Base-by-base conservation (phyloP, 2,113 vertebrate species). In the Barbus barbus region DNA sequence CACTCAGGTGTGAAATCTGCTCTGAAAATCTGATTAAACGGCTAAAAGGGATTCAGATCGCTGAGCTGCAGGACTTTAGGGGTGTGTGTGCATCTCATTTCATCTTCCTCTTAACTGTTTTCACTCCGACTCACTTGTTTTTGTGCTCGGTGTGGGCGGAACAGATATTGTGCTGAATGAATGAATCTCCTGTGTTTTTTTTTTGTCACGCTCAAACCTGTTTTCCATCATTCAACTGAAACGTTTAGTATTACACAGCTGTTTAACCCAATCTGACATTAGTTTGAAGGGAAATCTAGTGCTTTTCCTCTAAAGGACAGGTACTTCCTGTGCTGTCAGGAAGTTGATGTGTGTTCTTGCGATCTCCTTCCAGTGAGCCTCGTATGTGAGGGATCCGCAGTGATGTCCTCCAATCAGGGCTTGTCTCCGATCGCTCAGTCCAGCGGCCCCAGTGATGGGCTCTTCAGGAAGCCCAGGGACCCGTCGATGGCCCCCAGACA, bases 341-440 rank as follows among this genome's bases (percentile, higher is more conserved):
- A 14, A 5, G 48, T 46, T 24, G 51, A 38, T 16, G 24, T 46
- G 44, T 81, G 14, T 76, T 20, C 53, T 18, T 46, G 12, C 69
- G 5, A n/a, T 41, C 28, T 88, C 16, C 90, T 78, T 89, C 77
- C 89, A 71, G 90, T 93, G 91, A 93, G 95, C 94, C 94, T 92
- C 92, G 5, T 92, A 84, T 88, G 93, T 91, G 94, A 95, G 92
- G 93, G 90, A 89, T 93, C 93, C 93, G 87, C 96, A 96, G 96
- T 93, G 95, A 99, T 99, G 98, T 97, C 97, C 91, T 97, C 97
- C 86, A 96, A 96, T 91, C 96, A 96, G 94, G 93, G 95, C 92
- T 97, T 97, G 92, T 95, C 96, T 92, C 93, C 95, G 90, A 94
- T 94, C 95, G 95, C 96, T 95, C 96, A 93, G 91, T 90, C 94